Percentiles rank a stretch among this genome's conserved stretches.
Conservation (phyloP, 2,113 vertebrate species). For the Zapus hudsonius region DNA sequence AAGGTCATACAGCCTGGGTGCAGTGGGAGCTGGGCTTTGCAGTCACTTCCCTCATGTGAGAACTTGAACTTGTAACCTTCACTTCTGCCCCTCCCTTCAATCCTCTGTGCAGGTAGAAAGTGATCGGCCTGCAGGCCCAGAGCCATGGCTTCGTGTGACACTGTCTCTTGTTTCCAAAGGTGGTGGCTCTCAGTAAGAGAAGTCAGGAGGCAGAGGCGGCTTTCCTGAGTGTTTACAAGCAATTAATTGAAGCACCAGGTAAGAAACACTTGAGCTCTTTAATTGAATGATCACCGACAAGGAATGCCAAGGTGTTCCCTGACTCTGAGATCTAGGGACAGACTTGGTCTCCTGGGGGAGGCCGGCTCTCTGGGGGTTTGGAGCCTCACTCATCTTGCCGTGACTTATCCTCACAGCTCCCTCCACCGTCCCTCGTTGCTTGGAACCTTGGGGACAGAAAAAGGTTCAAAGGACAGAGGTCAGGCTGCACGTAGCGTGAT, state of each 20-base stretch:
- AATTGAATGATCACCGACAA: conserved; percentile 51
- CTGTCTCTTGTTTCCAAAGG: conserved; percentile 86
- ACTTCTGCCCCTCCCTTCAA: not conserved
- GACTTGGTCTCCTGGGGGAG: not conserved
- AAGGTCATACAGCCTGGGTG: not conserved
- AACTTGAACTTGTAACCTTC: not conserved
- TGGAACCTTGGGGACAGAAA: not conserved
- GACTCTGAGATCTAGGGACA: not conserved
- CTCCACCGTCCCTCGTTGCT: not conserved
- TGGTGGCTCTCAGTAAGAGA: conserved; percentile 97
- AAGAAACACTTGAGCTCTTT: conserved; percentile 82
- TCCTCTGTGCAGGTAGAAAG: not conserved
- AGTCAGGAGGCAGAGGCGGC: conserved; percentile 98
- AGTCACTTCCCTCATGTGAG: not conserved
- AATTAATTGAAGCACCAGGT: conserved; percentile 97
- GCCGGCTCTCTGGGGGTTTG: not conserved
- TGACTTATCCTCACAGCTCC: not conserved
- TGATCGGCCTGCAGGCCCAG: not conserved
- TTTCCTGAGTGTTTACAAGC: conserved; percentile 97
- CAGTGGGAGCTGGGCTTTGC: not conserved
- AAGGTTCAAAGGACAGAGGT: not conserved
- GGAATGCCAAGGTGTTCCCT: not conserved
- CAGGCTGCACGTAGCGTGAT: too few species aligned
- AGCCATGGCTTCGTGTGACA: not conserved
- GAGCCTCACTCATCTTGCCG: not conserved